Evolutionary conservation across 1,140 invertebrate genomes (phyloP), one percentile per base, ranked within the genome.

Genomic region (Drosophila lini): DNA sequence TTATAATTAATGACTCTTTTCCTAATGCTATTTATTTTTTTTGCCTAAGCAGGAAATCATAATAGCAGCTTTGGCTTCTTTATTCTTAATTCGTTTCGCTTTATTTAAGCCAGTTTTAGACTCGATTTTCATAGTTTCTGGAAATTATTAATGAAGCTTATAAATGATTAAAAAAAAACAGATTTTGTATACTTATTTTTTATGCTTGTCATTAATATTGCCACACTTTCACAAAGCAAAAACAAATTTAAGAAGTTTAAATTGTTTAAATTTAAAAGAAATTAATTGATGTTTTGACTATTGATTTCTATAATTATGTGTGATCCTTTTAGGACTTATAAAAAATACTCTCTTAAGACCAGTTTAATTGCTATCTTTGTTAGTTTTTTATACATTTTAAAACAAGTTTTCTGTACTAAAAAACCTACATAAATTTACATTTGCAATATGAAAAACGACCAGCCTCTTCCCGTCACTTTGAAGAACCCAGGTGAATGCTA

Each of bases 401-500:
- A 34, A 3, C 11, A 5, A 2, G 7, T 19, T 19, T 52, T 34
- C 8, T 8, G 7, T 22, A 8, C 50, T 7, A 3, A 32, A 34
- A 34, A 52, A 34, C 13, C 5, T 13, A 2, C 10, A 34, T 8
- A 34, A 34, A 52, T 34, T 52, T 13, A 52, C 16, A 34, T 34
- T 1, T 50, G 1, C 8, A 16, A 5, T 15, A 11, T 15, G n/a
- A 61, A 38, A 38, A 11, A 34, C 10, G 11, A 11, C 50, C 60
- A 22, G 16, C 25, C 31, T 63, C 56, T 67, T 65, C 64, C 64
- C 61, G 10, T 42, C 36, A 69, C 32, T 52, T 52, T n/a, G 41
- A n/a, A n/a, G 38, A 36, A 36, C 60, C 38, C 22, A 19, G 31
- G 65, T 69, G 65, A 69, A 69, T 45, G 65, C 62, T 47, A 11